Evolutionary conservation across 2,113 vertebrate genomes (phyloP), one percentile per base, ranked within the genome.

Genomic region (Limnothrissa miodon): DNA sequence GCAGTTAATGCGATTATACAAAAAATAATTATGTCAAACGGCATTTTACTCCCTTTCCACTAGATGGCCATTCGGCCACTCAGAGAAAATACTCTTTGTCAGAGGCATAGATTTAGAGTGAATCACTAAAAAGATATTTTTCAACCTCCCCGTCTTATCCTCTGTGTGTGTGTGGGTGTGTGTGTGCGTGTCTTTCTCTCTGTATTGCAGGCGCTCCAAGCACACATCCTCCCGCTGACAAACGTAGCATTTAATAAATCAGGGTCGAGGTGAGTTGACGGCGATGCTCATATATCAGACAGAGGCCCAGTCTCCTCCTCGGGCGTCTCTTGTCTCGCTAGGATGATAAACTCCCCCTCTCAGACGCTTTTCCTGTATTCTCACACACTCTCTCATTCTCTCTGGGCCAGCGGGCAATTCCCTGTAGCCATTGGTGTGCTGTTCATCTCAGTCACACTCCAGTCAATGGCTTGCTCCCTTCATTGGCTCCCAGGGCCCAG

Each of bases 241-340:
- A 99, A 99, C n/a, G 95, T 98, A 11, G 97, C 96, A 7, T 97
- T 99, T 90, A 96, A 99, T 91, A 99, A 99, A 93, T 96, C 97
- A 15, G 98, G 98, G 83, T 97, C 97, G 13, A 93, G 96, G 98
- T 99, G 92, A 94, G 96, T 85, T 86, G 81, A 80, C 82, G 59
- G 80, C 45, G 19, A 36, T 42, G 39, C 82, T 88, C 87, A 88
- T 62, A 62, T 29, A 29, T 62, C 59, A 62, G n/a, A n/a, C 59
- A 62, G n/a, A 62, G 59, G 9, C 59, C 25, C 59, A 11, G 3
- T 8, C 9, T 25, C 59, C 59, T 62, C 59, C 59, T 29, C n/a
- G 25, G 59, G 59, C 59, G 1, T 62, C 59, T 62, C n/a, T 62
- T 42, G 42, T 9, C 59, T 62, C 29, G 10, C 25, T n/a, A 11